Conservation (phyloP, 2,797 vertebrate species). For the Tarsius wallacei region DNA sequence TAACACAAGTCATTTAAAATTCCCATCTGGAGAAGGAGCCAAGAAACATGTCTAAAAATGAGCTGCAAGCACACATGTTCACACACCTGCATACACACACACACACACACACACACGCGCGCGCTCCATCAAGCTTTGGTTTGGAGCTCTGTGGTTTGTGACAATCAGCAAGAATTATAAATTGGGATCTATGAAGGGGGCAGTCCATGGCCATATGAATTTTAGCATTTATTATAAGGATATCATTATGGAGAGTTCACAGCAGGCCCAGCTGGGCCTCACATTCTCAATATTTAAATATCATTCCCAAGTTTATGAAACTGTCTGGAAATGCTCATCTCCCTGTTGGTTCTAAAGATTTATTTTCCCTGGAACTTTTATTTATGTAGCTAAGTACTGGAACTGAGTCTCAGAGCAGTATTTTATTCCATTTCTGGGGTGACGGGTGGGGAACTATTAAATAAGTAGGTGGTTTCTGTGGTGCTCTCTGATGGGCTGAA, state of each 20-base stretch:
- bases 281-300: conserved; percentile 78
- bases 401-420: background rate
- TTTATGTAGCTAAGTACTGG: conserved; percentile 32
- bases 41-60: background rate
- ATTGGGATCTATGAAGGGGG: background rate
- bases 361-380: conserved; percentile 69
- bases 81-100: background rate
- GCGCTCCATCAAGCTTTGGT: rapidly evolving
- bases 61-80: rapidly evolving
- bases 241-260: conserved; percentile 43
- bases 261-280: conserved; percentile 68
- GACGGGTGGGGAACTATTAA: background rate
- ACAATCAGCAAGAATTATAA: background rate
- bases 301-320: conserved; percentile 71
- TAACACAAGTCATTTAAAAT: background rate
- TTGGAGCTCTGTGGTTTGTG: background rate
- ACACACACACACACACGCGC: background rate
- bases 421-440: background rate
- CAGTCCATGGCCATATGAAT: conserved; percentile 54
- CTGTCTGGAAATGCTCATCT: conserved; percentile 73
- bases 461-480: rapidly evolving
- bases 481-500: rapidly evolving
- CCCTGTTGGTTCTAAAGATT: conserved; percentile 72
- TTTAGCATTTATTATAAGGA: background rate
- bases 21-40: background rate